Percentiles rank a stretch among this genome's conserved stretches.
Evolutionary conservation across 2,888 invertebrate genomes (phyloP).

Genomic region (Oxystoma pomonae): DNA sequence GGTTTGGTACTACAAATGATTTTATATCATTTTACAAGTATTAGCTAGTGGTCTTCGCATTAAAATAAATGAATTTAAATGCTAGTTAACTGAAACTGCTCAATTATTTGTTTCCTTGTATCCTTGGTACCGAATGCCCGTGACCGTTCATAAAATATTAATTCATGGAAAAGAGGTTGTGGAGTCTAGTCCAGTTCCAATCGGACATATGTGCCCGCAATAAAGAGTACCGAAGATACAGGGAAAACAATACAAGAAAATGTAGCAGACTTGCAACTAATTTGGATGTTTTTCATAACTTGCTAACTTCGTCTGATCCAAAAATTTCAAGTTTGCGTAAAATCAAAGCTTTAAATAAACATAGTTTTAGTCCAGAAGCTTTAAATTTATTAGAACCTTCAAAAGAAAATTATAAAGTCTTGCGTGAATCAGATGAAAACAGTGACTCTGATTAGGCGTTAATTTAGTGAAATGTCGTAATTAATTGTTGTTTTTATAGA

Average conservation of each 20-base stretch:
- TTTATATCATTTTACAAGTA: background rate
- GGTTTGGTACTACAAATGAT: constrained; percentile 2
- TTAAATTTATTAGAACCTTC: background rate
- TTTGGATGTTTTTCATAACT: constrained; percentile 27
- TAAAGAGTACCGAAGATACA: constrained; percentile 6
- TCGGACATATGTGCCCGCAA: background rate
- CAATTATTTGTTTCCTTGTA: constrained; percentile 5
- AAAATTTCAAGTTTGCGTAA: constrained; percentile 24
- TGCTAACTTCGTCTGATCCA: constrained; percentile 32
- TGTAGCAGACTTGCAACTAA: constrained; percentile 25
- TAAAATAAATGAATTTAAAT: background rate
- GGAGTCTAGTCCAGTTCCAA: background rate
- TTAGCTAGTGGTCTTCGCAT: constrained; percentile 2
- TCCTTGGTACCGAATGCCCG: constrained; percentile 11
- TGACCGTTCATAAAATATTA: constrained; percentile 7
- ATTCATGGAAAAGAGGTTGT: constrained; percentile 3
- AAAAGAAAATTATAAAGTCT: background rate
- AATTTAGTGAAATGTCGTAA: background rate
- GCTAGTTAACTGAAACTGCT: constrained; percentile 1
- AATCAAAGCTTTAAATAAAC: background rate
- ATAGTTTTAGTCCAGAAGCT: background rate
- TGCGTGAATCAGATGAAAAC: background rate
- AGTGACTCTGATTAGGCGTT: constrained; percentile 1
- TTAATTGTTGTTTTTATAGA: background rate
- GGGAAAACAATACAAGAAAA: constrained; percentile 25